Conservation (phyloP, 2,113 vertebrate species). For the Zosterops japonicus region DNA sequence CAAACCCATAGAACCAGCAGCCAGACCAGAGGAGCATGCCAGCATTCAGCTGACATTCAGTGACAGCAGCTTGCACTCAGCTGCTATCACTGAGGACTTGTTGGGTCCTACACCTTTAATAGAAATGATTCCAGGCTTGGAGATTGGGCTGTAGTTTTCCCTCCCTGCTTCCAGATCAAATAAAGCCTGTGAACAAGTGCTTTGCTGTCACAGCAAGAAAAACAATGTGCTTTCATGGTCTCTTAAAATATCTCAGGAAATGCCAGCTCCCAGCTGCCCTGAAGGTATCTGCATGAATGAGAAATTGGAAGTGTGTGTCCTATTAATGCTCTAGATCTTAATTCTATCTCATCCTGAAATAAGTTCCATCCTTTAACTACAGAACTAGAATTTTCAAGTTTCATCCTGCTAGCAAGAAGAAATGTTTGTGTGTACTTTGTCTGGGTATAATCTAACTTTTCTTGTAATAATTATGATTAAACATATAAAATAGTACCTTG, state of each 20-base stretch:
- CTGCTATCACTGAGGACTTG: neutral
- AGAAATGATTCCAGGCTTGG: neutral
- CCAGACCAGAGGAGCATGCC: neutral
- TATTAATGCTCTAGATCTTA: neutral
- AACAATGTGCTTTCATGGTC: neutral
- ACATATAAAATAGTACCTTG: neutral
- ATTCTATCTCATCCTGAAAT: neutral
- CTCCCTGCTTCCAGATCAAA: neutral
- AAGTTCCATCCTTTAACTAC: neutral
- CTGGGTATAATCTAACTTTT: neutral
- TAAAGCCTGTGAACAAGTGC: neutral
- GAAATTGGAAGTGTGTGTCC: neutral
- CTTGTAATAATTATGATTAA: neutral
- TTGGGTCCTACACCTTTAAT: neutral
- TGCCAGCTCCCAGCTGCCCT: neutral
- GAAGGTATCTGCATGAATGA: neutral
- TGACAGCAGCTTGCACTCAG: neutral
- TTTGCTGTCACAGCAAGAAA: neutral
- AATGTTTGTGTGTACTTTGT: neutral
- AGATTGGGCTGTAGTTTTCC: accelerated
- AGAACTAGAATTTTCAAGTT: neutral
- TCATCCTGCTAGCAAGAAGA: neutral
- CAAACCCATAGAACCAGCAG: neutral
- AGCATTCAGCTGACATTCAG: neutral
- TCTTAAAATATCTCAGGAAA: neutral